A percentile compares a stretch with the other conserved stretches of the same genome.
Conservation (phyloP, 53 echinoderm and acorn worm species). For the Luidia sarsii region DNA sequence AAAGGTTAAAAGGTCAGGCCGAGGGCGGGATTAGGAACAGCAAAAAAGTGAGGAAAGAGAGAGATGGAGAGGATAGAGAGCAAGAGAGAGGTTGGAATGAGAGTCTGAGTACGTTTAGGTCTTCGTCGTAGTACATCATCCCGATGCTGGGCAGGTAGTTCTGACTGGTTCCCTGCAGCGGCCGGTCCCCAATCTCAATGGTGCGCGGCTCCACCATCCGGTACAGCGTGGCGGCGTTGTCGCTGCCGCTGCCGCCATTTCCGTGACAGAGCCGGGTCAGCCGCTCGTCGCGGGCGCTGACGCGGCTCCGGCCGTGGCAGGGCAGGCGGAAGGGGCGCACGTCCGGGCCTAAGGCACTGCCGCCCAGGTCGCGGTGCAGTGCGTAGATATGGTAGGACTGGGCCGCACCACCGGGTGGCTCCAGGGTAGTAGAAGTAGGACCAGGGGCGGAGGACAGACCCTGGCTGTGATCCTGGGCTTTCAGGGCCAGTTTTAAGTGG, state of each 20-base stretch:
- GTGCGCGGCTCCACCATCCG: constrained; percentile 61
- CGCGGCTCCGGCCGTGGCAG: constrained; percentile 60
- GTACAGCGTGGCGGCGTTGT: constrained; percentile 47
- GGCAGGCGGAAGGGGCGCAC: constrained; percentile 65
- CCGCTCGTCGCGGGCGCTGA: constrained; percentile 41
- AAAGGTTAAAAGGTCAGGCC: too few relatives aligned
- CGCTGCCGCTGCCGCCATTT: constrained; percentile 9
- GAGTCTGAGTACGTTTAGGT: constrained; percentile 48
- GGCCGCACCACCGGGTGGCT: not conserved
- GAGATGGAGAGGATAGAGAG: too few relatives aligned
- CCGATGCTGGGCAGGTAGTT: constrained; percentile 35
- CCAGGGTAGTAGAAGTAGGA: not conserved
- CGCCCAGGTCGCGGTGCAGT: constrained; percentile 44
- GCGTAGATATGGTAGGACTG: constrained; percentile 35
- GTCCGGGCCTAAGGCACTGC: constrained; percentile 39
- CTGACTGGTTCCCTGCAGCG: not conserved
- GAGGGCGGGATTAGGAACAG: too few relatives aligned
- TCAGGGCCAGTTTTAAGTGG: constrained; percentile 60
- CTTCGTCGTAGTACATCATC: constrained; percentile 21
- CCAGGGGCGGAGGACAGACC: constrained; percentile 16
- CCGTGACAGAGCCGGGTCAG: constrained; percentile 49
- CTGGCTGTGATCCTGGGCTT: constrained; percentile 49
- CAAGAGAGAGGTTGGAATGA: too few relatives aligned
- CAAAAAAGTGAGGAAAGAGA: too few relatives aligned
- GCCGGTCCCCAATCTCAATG: not conserved